Evolutionary conservation across 53 echinoderm and acorn worm species (phyloP), one percentile per base, ranked within the genome.

Genomic region (Henricia sp.): DNA sequence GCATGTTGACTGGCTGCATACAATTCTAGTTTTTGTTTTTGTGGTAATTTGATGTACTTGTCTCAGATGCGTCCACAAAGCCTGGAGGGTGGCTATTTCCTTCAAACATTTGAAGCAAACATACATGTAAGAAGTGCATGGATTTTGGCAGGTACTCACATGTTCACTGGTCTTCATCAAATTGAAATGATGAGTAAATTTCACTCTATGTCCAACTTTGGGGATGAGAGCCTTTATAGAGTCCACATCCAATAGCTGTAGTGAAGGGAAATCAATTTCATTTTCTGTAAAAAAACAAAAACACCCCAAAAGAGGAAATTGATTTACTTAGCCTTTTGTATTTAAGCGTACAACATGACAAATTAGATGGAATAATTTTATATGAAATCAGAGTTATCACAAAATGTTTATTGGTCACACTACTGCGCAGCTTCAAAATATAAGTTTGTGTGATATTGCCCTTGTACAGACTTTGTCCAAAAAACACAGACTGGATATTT

Each of bases 181-280:
- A n/a, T 28, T 13, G 65, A 28, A 30, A 9, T 64, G 27, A 21
- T 64, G 27, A 5, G 12, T 19, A 19, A 67, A 67, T 17, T 67
- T 67, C 6, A 68, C 30, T 37, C 68, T 5, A 3, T 29, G 42
- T 4, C 68, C 68, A 0, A 40, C 14, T 33, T 68, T 68, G 0
- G 68, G 68, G 21, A 68, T 68, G 1, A 68, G 68, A 68, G 39
- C 68, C 42, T 68, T 68, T 2, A 68, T 40, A 26, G 37, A 68
- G 30, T 40, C 68, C 39, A n/a, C 40, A 68, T 68, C 68, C 11
- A 68, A 27, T 16, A 68, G 41, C 21, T 38, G n/a, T 11, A 68
- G 42, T 27, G 68, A 40, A 19, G 42, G 19, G 3, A 19, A 27
- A 40, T 68, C 68, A 41, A 68, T 68, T 21, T 33, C 68, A 68